These are phyloP conservation scores for Eonycteris spelaea DNA, from an alignment of 2,113 vertebrate genomes.

Conservation along the genomic window DNA sequence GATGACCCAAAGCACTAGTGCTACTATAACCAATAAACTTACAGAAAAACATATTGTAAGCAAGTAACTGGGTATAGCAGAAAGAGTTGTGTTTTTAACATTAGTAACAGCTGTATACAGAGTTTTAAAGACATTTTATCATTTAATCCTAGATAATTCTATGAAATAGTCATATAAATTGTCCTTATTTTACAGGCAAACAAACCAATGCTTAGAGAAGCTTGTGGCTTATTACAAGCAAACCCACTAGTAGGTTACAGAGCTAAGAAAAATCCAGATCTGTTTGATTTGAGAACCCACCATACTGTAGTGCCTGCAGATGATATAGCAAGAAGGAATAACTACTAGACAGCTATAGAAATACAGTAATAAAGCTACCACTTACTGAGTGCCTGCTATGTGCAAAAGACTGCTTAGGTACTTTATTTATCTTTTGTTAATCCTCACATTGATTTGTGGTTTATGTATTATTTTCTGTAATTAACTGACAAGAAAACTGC, in stretches of 20 bases:
- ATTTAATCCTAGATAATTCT: not conserved
- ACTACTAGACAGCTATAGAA: not conserved
- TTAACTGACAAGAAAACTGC: not conserved
- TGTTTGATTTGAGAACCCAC: not conserved
- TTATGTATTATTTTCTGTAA: not conserved
- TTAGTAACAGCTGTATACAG: not conserved
- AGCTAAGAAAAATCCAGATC: not conserved
- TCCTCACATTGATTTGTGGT: not conserved
- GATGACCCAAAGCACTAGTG: not conserved
- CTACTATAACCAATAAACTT: not conserved
- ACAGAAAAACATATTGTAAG: not conserved
- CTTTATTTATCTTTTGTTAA: not conserved
- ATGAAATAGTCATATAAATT: not conserved
- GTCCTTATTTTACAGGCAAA: not conserved
- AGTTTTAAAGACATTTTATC: not conserved
- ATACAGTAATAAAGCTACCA: not conserved
- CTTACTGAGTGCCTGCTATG: not conserved
- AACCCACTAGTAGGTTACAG: rapidly evolving
- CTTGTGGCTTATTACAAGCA: not conserved
- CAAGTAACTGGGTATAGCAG: not conserved
- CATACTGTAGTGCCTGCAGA: not conserved
- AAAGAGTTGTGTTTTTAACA: not conserved
- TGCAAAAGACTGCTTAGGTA: not conserved
- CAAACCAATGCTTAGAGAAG: not conserved
- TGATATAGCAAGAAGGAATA: not conserved